Evolutionary conservation across 37 sponge, comb jelly and placozoan species (phyloP), one percentile per base, ranked within the genome.

Genomic region (Lycopodina hypogea): DNA sequence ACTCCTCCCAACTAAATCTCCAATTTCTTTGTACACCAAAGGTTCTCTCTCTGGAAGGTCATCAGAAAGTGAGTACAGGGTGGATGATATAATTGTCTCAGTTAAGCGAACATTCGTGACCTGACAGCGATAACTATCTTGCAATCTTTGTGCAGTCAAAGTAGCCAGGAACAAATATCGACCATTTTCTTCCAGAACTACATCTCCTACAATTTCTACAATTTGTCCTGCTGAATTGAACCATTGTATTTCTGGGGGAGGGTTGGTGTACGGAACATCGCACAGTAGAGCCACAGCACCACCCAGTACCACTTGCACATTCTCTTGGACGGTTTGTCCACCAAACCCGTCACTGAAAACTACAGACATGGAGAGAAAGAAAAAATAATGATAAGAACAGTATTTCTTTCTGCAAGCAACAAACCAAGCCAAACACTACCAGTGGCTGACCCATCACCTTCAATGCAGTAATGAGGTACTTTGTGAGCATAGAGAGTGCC

Each of bases 261-360:
- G 82, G 53, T 42, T 48, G n/a, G 73, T 19, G 37, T 28, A 36
- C 6, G 23, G 36, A 3, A 81, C 63, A 0, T 33, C 53, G 48
- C 82, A 81, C 82, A 72, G 55, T 45, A 83, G 60, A 28, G 77
- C 75, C 29, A 76, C 77, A n/a, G 0, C 41, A 7, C 18, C 40
- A 32, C 64, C 40, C 29, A 37, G 38, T 24, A 24, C 37, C 15
- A 42, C 69, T n/a, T 9, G 8, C 24, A 69, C 84, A 40, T 29
- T 35, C 23, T 22, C 66, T 52, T 52, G 64, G 12, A 14, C 1
- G 11, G 6, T 39, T 40, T 29, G 9, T 9, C 22, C 30, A 19
- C 6, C 38, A 63, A 81, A 81, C 15, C 82, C 82, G 1, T 28
- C 52, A 81, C n/a, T 37, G 72, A 81, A 81, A 81, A 22, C 82